Percentiles rank a stretch among this genome's conserved stretches.
These are phyloP conservation scores for Caenorhabditis inopinata DNA, from an alignment of 1,140 invertebrate species.

Conservation along the genomic window DNA sequence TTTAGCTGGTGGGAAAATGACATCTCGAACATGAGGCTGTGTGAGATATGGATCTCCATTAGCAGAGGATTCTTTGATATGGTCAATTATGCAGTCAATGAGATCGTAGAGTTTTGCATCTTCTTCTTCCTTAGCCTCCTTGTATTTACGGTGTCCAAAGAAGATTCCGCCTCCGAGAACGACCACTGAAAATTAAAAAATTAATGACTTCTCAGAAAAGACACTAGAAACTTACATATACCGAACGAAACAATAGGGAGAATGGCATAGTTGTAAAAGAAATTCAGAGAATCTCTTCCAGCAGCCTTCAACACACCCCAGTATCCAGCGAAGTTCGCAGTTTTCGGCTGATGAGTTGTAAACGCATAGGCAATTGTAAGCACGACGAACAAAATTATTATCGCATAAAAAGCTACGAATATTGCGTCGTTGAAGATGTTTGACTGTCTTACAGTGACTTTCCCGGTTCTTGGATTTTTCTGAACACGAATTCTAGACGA, in stretches of 20 bases:
- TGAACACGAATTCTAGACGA: neutral
- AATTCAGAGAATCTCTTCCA: conserved; percentile 30
- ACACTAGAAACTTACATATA: conserved; percentile 44
- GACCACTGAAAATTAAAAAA: conserved; percentile 49
- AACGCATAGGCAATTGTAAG: conserved; percentile 49
- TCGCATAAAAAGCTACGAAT: neutral
- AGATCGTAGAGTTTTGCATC: conserved; percentile 40
- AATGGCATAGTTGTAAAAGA: conserved; percentile 57
- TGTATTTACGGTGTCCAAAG: conserved; percentile 18
- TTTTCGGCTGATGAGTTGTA: conserved; percentile 48
- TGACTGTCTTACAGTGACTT: neutral
- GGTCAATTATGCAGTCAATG: conserved; percentile 54
- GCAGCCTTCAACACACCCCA: conserved; percentile 41
- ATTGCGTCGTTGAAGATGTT: neutral
- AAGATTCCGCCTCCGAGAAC: conserved; percentile 26
- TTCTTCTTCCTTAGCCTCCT: conserved; percentile 37
- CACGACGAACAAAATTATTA: conserved; percentile 37
- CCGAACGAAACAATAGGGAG: conserved; percentile 42
- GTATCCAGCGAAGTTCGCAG: neutral
- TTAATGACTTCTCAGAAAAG: neutral
- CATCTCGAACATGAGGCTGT: conserved; percentile 56
- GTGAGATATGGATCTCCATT: conserved; percentile 50
- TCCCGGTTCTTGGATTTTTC: conserved; percentile 9
- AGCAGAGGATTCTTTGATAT: neutral
- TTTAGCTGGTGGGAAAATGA: conserved; percentile 53